Base-by-base conservation (phyloP, 2,113 vertebrate genomes). In the Xyliphius kryptos region DNA sequence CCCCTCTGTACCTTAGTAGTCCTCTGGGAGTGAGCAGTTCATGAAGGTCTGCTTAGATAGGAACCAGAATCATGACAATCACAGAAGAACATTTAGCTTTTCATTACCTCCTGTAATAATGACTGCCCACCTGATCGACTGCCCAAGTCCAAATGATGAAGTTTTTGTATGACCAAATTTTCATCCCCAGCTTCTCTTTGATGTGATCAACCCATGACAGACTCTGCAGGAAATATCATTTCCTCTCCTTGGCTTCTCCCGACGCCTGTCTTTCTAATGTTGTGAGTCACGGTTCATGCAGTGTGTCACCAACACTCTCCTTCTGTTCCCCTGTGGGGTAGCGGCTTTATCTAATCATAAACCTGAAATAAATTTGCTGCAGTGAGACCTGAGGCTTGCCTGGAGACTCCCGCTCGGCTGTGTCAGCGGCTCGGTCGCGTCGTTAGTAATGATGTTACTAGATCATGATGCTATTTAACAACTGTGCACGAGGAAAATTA, bases 221-320 rank as follows among this genome's bases (percentile, higher is more conserved):
- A 54, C 64, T 56, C 43, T 3, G 26, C n/a, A 61, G 63, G 64
- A 68, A 68, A 73, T 62, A 74, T 80, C 75, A 81, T 82, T 76
- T 82, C 77, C 76, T 76, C 74, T 70, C 54, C 58, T 52, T 51
- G 54, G 63, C 56, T 63, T 47, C 71, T 46, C 71, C 61, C 43
- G 71, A 74, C 77, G 76, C 67, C 72, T 54, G 53, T 49, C 57
- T 70, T 72, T 60, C 50, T 68, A 66, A 74, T 59, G 68, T 67
- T 63, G 55, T 74, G 67, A 67, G 54, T 67, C 67, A 70, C 54
- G 15, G 49, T 64, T 68, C 60, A 68, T 60, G 41, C 54, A 16
- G 46, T 52, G 51, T 40, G 40, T 55, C 49, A 53, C 63, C n/a
- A 41, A 32, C 26, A 3, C 26, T 32, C 26, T 32, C 17, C 49